Percentiles rank a stretch among this genome's conserved stretches.
phyloP scores from a whole-genome alignment of 2,113 vertebrate genomes.

The Petrocephalus microphthalmus region DNA sequence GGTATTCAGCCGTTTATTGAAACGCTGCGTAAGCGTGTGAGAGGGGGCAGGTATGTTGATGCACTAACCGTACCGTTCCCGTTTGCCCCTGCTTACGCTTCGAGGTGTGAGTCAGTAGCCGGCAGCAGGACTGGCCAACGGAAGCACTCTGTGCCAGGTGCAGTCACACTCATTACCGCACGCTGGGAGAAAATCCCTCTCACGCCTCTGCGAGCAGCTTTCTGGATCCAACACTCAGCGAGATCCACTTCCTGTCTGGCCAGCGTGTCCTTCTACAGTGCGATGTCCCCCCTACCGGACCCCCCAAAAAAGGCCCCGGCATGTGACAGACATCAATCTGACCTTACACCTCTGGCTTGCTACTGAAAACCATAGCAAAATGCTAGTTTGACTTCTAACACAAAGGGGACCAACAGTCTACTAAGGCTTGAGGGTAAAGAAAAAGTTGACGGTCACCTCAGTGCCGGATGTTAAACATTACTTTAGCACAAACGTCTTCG shows the following conservation, averaged over 20 bases:
- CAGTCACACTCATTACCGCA: slow-evolving; percentile 43
- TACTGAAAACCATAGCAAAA: not conserved
- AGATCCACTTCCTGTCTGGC: slow-evolving; percentile 29
- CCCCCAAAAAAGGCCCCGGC: too few relatives aligned
- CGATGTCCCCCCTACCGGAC: not conserved
- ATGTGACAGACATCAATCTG: not conserved
- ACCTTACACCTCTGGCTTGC: not conserved
- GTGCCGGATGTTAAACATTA: not conserved
- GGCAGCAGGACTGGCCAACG: slow-evolving; percentile 6
- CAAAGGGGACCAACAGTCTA: not conserved
- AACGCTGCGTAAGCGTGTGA: not conserved
- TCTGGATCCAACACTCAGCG: slow-evolving; percentile 3
- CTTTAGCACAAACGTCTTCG: not conserved
- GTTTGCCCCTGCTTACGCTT: slow-evolving; percentile 2
- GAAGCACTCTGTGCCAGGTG: slow-evolving; percentile 32
- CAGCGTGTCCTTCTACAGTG: not conserved
- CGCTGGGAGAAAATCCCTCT: slow-evolving; percentile 30
- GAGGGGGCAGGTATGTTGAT: not conserved
- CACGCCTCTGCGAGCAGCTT: not conserved
- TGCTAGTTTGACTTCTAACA: not conserved
- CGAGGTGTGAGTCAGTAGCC: slow-evolving; percentile 12
- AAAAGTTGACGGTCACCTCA: not conserved
- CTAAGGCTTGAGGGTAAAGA: not conserved
- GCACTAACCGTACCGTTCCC: not conserved
- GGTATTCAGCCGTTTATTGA: not conserved